A percentile compares a stretch with the other conserved stretches of the same genome.
These are phyloP conservation scores for Vanacampus margaritifer DNA, from an alignment of 2,113 vertebrate genomes.

Conservation along the genomic window DNA sequence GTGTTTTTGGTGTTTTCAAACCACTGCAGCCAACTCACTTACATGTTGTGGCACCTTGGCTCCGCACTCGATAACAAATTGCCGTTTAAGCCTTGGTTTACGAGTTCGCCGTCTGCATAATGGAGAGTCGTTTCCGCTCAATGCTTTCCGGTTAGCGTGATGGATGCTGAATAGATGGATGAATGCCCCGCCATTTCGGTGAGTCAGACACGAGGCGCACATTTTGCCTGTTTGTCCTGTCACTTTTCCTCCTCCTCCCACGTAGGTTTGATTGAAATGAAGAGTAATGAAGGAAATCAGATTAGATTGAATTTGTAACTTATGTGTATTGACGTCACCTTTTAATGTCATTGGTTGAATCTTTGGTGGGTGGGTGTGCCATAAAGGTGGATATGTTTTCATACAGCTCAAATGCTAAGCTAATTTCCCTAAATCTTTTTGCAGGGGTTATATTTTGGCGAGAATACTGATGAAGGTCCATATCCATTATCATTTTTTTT, in stretches of 20 bases:
- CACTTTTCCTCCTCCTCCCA: constrained; percentile 13
- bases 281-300: neutral
- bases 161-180: constrained; percentile 24
- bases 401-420: neutral
- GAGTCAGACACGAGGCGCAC: constrained; percentile 31
- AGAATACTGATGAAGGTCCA: no score
- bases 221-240: constrained; percentile 7
- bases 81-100: constrained; percentile 19
- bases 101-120: constrained; percentile 11
- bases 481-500: neutral
- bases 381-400: neutral
- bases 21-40: neutral
- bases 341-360: neutral
- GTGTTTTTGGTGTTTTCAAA: neutral
- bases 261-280: constrained; percentile 14
- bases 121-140: neutral
- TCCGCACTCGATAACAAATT: constrained; percentile 26
- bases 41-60: neutral
- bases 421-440: neutral
- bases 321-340: neutral
- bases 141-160: constrained; percentile 17
- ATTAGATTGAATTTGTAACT: neutral
- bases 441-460: neutral
- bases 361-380: neutral
- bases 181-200: constrained; percentile 25